Conservation (phyloP, 2,888 invertebrate genomes). For the Dione vanillae region DNA sequence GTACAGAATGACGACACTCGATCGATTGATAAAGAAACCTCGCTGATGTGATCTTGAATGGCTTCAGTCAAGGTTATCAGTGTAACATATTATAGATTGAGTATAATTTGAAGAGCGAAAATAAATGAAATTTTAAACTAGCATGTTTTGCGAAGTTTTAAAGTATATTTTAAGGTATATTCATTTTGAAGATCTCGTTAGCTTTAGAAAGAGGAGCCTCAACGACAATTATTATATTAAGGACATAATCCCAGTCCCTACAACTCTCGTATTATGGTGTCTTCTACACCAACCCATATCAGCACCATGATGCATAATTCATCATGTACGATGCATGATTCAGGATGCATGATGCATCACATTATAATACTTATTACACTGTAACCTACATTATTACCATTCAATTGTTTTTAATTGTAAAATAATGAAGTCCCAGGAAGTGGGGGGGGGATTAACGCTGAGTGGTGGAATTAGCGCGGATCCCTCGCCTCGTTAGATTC, state of each 20-base stretch:
- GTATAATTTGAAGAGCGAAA: constrained; percentile 4
- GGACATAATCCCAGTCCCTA: no score
- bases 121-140: no score
- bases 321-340: no score
- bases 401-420: constrained; percentile 9
- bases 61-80: constrained; percentile 3
- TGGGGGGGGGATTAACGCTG: constrained; percentile 63
- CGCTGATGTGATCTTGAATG: constrained; percentile 1
- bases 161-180: no score
- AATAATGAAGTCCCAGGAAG: constrained; percentile 28
- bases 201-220: no score
- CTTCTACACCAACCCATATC: not conserved
- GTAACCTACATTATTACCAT: no score
- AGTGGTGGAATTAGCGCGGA: constrained; percentile 64
- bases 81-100: not conserved
- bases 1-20: not conserved
- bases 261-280: not conserved
- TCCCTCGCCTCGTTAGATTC: constrained; percentile 46
- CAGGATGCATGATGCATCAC: no score
- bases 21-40: constrained; percentile 7
- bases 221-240: no score
- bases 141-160: no score
- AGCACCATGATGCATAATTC: no score
- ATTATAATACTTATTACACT: no score
- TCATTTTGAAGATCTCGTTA: no score